Evolutionary conservation across 2,797 vertebrate species (phyloP).

Genomic region (Pogoniulus pusillus): DNA sequence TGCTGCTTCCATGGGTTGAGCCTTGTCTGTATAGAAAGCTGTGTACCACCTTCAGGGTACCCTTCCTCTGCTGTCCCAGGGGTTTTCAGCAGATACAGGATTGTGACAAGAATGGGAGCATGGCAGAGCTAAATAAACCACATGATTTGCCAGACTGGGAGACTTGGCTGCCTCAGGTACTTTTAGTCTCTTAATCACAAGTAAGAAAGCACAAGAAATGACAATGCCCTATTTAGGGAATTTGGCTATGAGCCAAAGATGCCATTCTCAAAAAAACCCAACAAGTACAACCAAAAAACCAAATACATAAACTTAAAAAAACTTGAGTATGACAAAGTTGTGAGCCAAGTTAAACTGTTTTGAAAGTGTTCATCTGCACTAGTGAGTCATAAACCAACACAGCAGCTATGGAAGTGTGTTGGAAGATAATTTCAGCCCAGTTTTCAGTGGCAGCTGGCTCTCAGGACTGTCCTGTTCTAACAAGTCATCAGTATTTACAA

Average conservation of each 20-base stretch:
- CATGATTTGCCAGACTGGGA: neutral
- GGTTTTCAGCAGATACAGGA: neutral
- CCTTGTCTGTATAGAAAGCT: neutral
- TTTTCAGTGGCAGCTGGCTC: neutral
- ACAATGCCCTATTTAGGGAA: neutral
- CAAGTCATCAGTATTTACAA: neutral
- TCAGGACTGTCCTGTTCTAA: neutral
- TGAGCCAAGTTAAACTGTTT: neutral
- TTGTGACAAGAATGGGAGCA: accelerated
- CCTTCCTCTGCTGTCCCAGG: neutral
- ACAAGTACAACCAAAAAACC: neutral
- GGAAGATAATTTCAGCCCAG: neutral
- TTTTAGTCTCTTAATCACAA: neutral
- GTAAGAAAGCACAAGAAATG: neutral
- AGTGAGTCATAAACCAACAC: neutral
- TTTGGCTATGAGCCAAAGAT: neutral
- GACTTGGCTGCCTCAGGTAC: neutral
- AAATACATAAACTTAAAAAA: neutral
- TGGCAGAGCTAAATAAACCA: neutral
- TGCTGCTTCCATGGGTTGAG: neutral
- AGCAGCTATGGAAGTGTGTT: neutral
- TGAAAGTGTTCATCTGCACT: neutral
- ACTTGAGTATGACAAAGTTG: neutral
- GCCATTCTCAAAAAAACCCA: neutral
- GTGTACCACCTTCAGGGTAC: neutral